Conservation (phyloP, 2,113 vertebrate genomes). For the Xenopus laevis region DNA sequence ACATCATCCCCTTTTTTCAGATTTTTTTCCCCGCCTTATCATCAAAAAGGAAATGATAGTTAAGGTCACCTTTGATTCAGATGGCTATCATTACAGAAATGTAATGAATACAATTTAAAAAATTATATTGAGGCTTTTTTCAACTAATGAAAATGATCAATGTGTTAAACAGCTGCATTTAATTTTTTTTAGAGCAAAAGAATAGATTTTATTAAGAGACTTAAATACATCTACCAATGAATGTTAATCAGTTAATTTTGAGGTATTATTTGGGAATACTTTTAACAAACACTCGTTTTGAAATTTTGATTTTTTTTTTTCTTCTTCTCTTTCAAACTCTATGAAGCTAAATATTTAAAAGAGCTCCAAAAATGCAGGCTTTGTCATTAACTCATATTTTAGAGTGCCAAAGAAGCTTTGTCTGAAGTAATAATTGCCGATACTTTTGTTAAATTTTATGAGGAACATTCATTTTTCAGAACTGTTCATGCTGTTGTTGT, state of each 20-base stretch:
- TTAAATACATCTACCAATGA: constrained; percentile 68
- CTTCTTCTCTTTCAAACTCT: neutral
- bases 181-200: constrained; percentile 66
- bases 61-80: constrained; percentile 61
- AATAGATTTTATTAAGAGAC: constrained; percentile 76
- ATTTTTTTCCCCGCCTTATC: neutral
- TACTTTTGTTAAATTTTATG: too few species aligned
- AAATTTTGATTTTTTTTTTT: neutral
- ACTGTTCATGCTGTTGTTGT: too few species aligned
- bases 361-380: neutral
- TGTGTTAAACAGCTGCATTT: constrained; percentile 75
- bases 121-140: constrained; percentile 69
- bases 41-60: constrained; percentile 46
- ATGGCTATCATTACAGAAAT: constrained; percentile 59
- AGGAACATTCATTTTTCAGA: too few species aligned
- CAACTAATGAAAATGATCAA: constrained; percentile 74
- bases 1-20: constrained; percentile 32
- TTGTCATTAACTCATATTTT: neutral
- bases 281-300: constrained; percentile 49
- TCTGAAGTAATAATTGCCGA: neutral
- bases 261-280: constrained; percentile 69
- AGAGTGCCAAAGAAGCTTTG: neutral
- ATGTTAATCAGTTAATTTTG: constrained; percentile 70
- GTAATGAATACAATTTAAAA: constrained; percentile 62
- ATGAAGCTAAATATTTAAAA: neutral